A percentile compares a stretch with the other conserved stretches of the same genome.
These are phyloP conservation scores for Drosophila arawakana DNA, from an alignment of 1,140 invertebrate species.

Conservation along the genomic window DNA sequence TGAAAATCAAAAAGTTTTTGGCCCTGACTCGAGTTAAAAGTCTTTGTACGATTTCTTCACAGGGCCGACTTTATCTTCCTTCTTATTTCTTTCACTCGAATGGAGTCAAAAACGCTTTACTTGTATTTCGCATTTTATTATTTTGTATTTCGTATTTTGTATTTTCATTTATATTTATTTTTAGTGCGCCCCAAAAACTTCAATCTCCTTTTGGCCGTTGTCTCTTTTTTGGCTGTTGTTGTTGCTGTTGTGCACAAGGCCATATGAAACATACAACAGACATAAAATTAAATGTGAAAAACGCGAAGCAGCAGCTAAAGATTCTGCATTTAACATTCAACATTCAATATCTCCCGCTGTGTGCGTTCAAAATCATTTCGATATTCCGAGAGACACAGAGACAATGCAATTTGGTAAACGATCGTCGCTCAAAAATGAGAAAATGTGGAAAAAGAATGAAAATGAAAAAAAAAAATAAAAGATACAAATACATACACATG, in stretches of 20 bases:
- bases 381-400: conserved; percentile 35
- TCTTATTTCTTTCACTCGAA: conserved; percentile 17
- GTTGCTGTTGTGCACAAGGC: conserved; percentile 59
- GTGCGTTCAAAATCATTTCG: conserved; percentile 46
- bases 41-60: conserved; percentile 74
- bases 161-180: conserved; percentile 65
- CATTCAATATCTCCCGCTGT: conserved; percentile 64
- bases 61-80: background rate
- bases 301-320: conserved; percentile 44
- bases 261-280: conserved; percentile 75
- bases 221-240: conserved; percentile 8
- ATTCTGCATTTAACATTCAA: conserved; percentile 40
- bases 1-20: conserved; percentile 77
- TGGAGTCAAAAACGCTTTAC: conserved; percentile 14
- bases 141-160: conserved; percentile 59
- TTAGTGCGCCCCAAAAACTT: conserved; percentile 68
- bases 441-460: background rate
- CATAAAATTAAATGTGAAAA: conserved; percentile 77
- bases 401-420: conserved; percentile 50
- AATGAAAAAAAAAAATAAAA: conserved; percentile 5
- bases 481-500: conserved; percentile 11
- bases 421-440: conserved; percentile 5
- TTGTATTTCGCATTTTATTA: conserved; percentile 40
- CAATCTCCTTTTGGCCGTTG: conserved; percentile 16
- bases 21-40: conserved; percentile 35